Conservation (phyloP, 2,113 vertebrate genomes). For the Butorides virescens region DNA sequence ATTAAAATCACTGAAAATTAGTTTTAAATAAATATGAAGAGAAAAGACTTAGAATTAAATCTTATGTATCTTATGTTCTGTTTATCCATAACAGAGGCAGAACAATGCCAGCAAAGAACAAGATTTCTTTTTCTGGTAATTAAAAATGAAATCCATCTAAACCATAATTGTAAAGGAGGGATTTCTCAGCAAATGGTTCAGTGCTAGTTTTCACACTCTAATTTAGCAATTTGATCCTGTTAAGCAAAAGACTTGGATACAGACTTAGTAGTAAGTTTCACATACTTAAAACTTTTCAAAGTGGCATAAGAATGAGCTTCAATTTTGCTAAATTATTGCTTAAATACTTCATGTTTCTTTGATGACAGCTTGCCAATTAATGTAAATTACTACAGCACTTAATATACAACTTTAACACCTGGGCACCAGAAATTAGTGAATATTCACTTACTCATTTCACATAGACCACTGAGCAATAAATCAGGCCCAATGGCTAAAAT, state of each 20-base stretch:
- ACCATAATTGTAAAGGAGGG: not conserved
- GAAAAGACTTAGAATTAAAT: not conserved
- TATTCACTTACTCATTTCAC: conserved; percentile 8
- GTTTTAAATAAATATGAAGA: not conserved
- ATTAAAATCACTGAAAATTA: not conserved
- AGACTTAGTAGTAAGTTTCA: not conserved
- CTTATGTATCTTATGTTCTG: not conserved
- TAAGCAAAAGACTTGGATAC: not conserved
- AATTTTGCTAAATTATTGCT: not conserved
- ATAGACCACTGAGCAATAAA: not conserved
- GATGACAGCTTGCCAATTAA: conserved; percentile 1
- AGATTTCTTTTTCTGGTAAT: not conserved
- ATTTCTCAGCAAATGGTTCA: not conserved
- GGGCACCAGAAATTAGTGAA: conserved; percentile 13
- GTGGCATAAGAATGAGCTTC: not conserved
- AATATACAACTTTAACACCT: conserved; percentile 27
- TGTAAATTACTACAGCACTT: not conserved
- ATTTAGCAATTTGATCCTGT: not conserved
- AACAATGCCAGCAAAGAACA: not conserved
- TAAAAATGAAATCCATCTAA: not conserved
- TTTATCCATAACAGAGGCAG: not conserved
- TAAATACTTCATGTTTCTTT: not conserved
- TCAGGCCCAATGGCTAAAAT: not conserved
- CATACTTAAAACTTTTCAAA: not conserved
- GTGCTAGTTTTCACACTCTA: not conserved